Conservation (phyloP, 2,888 invertebrate species). For the Xestia xanthographa region DNA sequence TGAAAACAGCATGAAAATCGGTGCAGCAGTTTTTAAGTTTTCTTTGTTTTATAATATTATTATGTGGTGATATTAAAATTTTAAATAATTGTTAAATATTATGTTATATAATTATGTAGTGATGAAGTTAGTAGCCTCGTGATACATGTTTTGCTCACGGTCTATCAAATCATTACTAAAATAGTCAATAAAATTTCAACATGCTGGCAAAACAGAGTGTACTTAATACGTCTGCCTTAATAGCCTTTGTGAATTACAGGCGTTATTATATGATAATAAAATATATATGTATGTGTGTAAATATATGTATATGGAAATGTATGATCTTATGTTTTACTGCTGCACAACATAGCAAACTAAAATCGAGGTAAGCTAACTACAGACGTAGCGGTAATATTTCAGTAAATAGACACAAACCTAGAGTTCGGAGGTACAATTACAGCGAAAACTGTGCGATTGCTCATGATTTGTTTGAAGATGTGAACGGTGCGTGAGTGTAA, state of each 20-base stretch:
- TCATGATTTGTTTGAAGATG: slow-evolving; percentile 61
- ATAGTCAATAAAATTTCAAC: neutral
- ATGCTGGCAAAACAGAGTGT: neutral
- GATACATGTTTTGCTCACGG: no score
- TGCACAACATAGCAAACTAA: neutral
- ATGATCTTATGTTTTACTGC: neutral
- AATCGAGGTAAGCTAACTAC: neutral
- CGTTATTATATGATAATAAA: neutral
- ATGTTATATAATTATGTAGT: no score
- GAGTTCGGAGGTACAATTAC: slow-evolving; percentile 23
- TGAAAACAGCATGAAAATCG: no score
- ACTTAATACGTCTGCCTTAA: neutral
- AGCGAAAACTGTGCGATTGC: slow-evolving; percentile 43
- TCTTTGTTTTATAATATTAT: no score
- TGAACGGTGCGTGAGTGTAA: slow-evolving; percentile 64
- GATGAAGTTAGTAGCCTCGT: no score
- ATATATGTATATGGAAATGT: no score
- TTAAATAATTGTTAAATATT: no score
- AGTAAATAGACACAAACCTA: neutral
- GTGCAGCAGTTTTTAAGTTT: no score
- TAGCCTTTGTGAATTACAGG: neutral
- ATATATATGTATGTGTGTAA: neutral
- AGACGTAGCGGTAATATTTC: neutral
- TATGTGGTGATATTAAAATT: no score
- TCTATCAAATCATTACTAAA: neutral